Percentiles rank a stretch among this genome's conserved stretches.
Conservation (phyloP, 2,113 vertebrate species). For the Pyrgilauda ruficollis region DNA sequence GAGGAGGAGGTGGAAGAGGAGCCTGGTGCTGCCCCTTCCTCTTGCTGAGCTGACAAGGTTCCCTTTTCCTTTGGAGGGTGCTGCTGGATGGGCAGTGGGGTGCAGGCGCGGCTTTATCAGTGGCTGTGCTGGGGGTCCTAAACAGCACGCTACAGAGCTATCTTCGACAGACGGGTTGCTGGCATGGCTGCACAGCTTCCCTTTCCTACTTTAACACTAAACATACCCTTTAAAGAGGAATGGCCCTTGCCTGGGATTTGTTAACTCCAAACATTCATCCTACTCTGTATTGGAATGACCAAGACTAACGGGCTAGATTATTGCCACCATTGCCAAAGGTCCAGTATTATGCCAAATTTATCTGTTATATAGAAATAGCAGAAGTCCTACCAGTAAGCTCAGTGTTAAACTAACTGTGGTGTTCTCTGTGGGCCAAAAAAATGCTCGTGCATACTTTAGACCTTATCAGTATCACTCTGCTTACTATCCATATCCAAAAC, state of each 20-base stretch:
- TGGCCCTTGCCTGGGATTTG: not conserved
- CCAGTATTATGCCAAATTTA: not conserved
- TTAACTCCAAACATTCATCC: not conserved
- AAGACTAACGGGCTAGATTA: not conserved
- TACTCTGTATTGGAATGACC: not conserved
- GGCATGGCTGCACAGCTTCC: not conserved
- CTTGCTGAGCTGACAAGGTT: not conserved
- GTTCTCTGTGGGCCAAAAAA: not conserved
- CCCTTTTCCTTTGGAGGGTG: not conserved
- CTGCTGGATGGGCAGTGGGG: not conserved
- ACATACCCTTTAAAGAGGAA: not conserved
- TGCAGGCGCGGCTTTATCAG: accelerated
- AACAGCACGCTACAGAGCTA: not conserved
- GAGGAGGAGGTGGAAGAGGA: not conserved
- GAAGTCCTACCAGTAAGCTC: not conserved
- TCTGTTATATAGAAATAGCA: not conserved
- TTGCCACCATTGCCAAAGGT: not conserved
- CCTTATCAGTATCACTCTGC: not conserved
- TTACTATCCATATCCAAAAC: not conserved
- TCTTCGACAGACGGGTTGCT: not conserved
- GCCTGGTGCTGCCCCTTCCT: not conserved
- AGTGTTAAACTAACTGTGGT: not conserved
- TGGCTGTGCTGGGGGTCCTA: accelerated
- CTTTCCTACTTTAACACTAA: not conserved
- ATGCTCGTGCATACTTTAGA: not conserved